Evolutionary conservation across 2,797 vertebrate species (phyloP).

Genomic region (Halcyon leucocephala): DNA sequence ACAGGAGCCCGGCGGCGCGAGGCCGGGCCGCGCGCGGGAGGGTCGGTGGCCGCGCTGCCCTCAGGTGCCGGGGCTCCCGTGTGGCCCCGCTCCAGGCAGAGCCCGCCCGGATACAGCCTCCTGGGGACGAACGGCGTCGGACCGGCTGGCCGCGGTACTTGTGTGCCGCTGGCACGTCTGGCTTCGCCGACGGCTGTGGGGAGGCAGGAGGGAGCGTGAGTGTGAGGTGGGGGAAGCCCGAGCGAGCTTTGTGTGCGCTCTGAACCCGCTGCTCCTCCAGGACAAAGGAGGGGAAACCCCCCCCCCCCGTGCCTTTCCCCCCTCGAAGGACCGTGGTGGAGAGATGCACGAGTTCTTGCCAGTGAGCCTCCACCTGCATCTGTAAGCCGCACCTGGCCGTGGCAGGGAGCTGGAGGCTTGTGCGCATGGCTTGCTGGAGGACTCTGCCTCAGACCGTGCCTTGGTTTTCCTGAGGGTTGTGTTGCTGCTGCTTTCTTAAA

Average conservation of each 20-base stretch:
- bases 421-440: not conserved
- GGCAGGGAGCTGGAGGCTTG: not conserved
- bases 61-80: not conserved
- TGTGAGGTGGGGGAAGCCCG: not conserved
- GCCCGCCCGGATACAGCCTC: not conserved
- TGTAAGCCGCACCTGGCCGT: not conserved
- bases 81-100: not conserved
- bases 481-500: not conserved
- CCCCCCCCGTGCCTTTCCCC: rapidly evolving
- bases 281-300: not conserved
- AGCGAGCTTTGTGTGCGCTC: not conserved
- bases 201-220: not conserved
- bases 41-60: not conserved
- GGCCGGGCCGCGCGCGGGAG: not conserved
- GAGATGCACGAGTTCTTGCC: not conserved
- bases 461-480: not conserved
- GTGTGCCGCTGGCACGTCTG: not conserved
- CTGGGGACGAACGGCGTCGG: not conserved
- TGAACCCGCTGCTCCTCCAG: not conserved
- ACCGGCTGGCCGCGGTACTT: not conserved
- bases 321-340: not conserved
- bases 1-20: not conserved
- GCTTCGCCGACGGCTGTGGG: not conserved
- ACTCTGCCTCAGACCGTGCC: rapidly evolving
- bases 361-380: not conserved